These are phyloP conservation scores for Neomonachus schauinslandi DNA, from an alignment of 2,113 vertebrate genomes.

Conservation along the genomic window DNA sequence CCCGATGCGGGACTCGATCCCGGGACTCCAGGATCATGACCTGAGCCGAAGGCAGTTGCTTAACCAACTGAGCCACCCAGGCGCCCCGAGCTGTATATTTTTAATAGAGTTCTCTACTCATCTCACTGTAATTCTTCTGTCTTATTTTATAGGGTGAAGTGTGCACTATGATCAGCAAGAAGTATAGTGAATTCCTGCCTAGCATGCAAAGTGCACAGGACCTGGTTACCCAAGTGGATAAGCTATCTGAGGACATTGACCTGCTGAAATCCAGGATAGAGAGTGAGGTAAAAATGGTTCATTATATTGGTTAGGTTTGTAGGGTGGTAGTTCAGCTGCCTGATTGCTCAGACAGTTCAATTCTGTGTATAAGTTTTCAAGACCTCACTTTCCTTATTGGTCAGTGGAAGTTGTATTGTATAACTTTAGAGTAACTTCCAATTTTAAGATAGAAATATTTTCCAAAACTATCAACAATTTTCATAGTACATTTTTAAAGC, in stretches of 20 bases:
- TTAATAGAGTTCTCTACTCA: neutral
- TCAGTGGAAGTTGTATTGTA: neutral
- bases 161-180: slow-evolving; percentile 93
- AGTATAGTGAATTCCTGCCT: slow-evolving; percentile 94
- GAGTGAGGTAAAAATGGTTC: slow-evolving; percentile 88
- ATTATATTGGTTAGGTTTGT: neutral
- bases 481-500: neutral
- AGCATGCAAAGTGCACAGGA: slow-evolving; percentile 92
- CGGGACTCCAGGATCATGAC: too few relatives aligned
- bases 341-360: neutral
- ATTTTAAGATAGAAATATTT: slow-evolving; percentile 37
- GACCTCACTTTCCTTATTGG: neutral
- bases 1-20: too few relatives aligned
- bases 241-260: slow-evolving; percentile 89
- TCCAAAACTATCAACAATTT: neutral
- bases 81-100: neutral
- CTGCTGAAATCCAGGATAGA: slow-evolving; percentile 90
- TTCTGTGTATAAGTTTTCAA: neutral
- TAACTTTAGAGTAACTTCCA: slow-evolving; percentile 35
- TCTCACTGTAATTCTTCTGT: neutral
- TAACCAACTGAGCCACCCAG: too few relatives aligned
- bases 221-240: slow-evolving; percentile 89
- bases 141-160: slow-evolving; percentile 89
- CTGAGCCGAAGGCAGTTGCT: too few relatives aligned
- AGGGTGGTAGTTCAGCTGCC: neutral